These are phyloP conservation scores for Bedellia somnulentella DNA, from an alignment of 2,888 invertebrate species.

Conservation along the genomic window DNA sequence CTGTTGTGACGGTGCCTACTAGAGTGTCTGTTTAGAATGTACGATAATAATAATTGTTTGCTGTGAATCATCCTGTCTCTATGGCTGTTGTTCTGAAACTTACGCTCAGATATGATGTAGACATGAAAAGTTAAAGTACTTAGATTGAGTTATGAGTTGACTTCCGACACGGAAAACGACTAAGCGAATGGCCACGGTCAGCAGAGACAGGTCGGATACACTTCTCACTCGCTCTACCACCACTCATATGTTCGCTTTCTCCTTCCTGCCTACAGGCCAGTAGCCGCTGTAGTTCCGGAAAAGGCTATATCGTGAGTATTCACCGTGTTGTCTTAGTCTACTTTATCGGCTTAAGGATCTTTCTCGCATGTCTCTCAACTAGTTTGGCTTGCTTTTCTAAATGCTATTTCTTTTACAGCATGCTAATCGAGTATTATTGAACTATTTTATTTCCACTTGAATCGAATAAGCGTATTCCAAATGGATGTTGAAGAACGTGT, in stretches of 20 bases:
- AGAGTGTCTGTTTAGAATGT: constrained; percentile 24
- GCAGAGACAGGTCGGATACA: constrained; percentile 35
- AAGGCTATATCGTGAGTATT: constrained; percentile 92
- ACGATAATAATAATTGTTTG: constrained; percentile 6
- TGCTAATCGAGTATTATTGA: constrained; percentile 1
- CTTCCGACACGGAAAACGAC: constrained; percentile 4
- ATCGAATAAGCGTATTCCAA: too few relatives aligned
- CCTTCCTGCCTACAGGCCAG: constrained; percentile 74
- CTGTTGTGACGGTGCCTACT: constrained; percentile 22
- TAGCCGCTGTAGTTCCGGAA: constrained; percentile 91
- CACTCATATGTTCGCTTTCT: constrained; percentile 61
- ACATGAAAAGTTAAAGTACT: constrained; percentile 4
- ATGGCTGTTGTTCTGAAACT: constrained; percentile 1
- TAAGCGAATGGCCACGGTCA: not conserved
- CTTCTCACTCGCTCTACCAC: constrained; percentile 27
- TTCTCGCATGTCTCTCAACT: constrained; percentile 22
- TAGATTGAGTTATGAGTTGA: constrained; percentile 5
- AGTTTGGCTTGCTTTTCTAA: constrained; percentile 16
- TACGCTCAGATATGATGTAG: constrained; percentile 1
- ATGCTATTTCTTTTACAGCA: constrained; percentile 8
- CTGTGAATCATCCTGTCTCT: constrained; percentile 5
- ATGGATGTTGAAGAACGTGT: too few relatives aligned
- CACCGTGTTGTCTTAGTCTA: constrained; percentile 42
- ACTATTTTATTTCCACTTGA: too few relatives aligned
- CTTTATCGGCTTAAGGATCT: constrained; percentile 18